phyloP scores from a whole-genome alignment of 2,113 vertebrate genomes.

The Chinchilla lanigera region DNA sequence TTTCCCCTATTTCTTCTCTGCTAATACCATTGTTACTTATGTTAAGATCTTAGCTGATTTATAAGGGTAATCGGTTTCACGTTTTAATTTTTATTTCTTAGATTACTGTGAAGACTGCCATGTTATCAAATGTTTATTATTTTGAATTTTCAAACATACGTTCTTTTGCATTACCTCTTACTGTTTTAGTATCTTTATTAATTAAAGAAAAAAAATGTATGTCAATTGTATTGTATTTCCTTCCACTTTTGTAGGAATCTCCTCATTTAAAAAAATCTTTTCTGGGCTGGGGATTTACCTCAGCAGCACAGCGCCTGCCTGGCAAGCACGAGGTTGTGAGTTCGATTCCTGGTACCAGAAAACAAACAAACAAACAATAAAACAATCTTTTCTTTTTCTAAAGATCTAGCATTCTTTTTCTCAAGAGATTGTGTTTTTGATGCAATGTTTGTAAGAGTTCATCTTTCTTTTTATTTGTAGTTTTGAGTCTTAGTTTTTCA shows the following conservation, averaged over 20 bases:
- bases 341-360: too few species aligned
- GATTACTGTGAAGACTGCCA: neutral
- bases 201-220: neutral
- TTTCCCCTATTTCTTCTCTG: neutral
- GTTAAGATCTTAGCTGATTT: neutral
- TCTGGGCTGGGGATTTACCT: too few species aligned
- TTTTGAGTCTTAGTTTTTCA: neutral
- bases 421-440: neutral
- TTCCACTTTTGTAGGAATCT: neutral
- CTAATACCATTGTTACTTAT: neutral
- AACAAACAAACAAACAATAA: too few species aligned
- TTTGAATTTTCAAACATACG: neutral
- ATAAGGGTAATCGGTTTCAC: neutral
- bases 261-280: neutral
- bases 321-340: too few species aligned
- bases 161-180: neutral
- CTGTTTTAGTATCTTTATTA: neutral
- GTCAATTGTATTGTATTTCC: neutral
- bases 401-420: neutral
- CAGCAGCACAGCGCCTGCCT: too few species aligned
- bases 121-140: neutral
- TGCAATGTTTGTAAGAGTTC: neutral
- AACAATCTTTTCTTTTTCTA: neutral
- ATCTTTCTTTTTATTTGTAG: neutral
- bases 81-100: neutral